These are phyloP conservation scores for Cinclus cinclus DNA, from an alignment of 2,113 vertebrate genomes.

Conservation along the genomic window DNA sequence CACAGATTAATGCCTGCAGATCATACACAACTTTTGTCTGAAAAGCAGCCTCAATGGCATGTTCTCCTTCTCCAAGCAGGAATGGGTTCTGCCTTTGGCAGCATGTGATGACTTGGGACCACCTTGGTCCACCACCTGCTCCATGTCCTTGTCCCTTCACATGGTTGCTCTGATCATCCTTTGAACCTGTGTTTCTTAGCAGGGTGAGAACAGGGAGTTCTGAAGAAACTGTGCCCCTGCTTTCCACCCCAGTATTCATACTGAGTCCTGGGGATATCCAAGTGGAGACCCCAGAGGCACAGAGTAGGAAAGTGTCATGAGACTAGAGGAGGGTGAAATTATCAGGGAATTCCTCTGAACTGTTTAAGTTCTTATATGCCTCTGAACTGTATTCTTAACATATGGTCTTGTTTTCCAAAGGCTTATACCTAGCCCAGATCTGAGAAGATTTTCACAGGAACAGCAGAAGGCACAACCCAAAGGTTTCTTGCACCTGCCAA, in stretches of 20 bases:
- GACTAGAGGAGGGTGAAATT: background rate
- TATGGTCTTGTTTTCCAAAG: conserved; percentile 43
- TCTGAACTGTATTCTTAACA: background rate
- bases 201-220: background rate
- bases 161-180: background rate
- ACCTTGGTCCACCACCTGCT: background rate
- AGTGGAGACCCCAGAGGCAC: background rate
- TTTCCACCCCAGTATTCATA: background rate
- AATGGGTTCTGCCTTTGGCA: background rate
- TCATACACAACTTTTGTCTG: background rate
- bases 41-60: background rate
- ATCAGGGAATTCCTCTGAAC: background rate
- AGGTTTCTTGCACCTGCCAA: conserved; percentile 55
- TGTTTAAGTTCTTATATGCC: background rate
- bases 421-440: conserved; percentile 50
- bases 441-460: conserved; percentile 61
- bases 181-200: background rate
- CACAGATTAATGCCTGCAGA: background rate
- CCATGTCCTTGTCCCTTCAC: background rate
- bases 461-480: conserved; percentile 62
- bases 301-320: background rate
- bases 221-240: background rate
- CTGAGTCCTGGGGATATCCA: background rate
- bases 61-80: background rate
- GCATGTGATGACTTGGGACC: background rate